phyloP scores from a whole-genome alignment of 2,888 invertebrate genomes.

The Thereva unica region DNA sequence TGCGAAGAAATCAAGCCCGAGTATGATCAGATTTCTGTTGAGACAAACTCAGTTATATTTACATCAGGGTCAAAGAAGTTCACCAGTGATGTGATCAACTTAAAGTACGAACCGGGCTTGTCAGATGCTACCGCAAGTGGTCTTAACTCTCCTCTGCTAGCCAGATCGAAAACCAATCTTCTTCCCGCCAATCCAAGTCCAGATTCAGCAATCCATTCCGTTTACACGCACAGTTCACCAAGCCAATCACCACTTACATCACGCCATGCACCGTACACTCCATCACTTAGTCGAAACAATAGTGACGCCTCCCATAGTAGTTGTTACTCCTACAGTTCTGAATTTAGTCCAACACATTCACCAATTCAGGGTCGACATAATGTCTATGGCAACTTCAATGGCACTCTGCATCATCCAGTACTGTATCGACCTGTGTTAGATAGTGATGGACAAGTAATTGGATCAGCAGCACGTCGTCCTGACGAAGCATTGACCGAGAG shows the following conservation, averaged over 20 bases:
- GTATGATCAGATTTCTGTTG: conserved; percentile 38
- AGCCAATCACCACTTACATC: conserved; percentile 86
- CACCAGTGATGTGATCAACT: conserved; percentile 55
- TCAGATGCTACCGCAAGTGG: conserved; percentile 45
- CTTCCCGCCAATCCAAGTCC: conserved; percentile 83
- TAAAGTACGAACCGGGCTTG: conserved; percentile 53
- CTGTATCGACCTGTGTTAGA: conserved; percentile 62
- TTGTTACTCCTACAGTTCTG: conserved; percentile 83
- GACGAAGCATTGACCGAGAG: conserved; percentile 49
- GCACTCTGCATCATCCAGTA: conserved; percentile 61
- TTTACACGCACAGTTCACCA: conserved; percentile 79
- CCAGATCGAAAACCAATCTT: conserved; percentile 64
- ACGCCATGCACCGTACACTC: conserved; percentile 78
- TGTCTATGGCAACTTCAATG: conserved; percentile 51
- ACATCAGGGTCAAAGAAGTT: conserved; percentile 38
- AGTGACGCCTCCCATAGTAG: conserved; percentile 90
- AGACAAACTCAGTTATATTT: conserved; percentile 36
- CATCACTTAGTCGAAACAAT: conserved; percentile 85
- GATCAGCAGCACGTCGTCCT: conserved; percentile 51
- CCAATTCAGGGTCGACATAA: conserved; percentile 76
- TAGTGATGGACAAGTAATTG: conserved; percentile 46
- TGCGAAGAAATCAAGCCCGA: conserved; percentile 38
- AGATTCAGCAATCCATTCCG: conserved; percentile 87
- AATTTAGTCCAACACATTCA: conserved; percentile 83
- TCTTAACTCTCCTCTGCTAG: conserved; percentile 69